Conservation (phyloP, 2,113 vertebrate species). For the Chitala chitala region DNA sequence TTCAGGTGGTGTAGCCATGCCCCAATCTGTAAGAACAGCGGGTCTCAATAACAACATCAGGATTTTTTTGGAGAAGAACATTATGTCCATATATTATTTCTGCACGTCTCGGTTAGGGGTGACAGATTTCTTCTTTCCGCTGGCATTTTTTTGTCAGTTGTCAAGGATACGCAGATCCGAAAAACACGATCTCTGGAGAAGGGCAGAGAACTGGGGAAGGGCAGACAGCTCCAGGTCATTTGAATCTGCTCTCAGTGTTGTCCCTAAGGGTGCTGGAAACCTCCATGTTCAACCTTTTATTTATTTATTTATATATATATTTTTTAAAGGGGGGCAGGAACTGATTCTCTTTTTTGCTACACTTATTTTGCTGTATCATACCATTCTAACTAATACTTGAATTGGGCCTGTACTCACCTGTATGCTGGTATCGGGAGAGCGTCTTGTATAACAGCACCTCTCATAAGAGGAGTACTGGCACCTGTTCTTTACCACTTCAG, state of each 20-base stretch:
- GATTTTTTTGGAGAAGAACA: neutral
- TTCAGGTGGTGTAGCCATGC: neutral
- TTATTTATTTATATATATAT: too few relatives aligned
- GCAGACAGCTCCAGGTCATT: neutral
- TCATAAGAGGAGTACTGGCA: too few relatives aligned
- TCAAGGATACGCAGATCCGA: neutral
- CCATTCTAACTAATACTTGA: too few relatives aligned
- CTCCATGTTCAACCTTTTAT: constrained; percentile 1
- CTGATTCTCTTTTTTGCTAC: too few relatives aligned
- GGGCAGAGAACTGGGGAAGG: neutral
- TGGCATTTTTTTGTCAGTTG: neutral
- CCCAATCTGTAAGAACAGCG: neutral
- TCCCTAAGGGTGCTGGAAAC: neutral
- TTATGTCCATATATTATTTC: neutral
- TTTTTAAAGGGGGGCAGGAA: too few relatives aligned
- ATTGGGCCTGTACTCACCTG: too few relatives aligned
- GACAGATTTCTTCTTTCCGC: neutral
- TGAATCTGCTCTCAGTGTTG: neutral
- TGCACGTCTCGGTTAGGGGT: neutral
- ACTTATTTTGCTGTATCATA: too few relatives aligned
- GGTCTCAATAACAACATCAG: constrained; percentile 18
- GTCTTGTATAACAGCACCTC: too few relatives aligned
- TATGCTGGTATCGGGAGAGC: too few relatives aligned
- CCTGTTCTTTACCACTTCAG: too few relatives aligned
- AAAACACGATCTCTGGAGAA: neutral